A percentile compares a stretch with the other conserved stretches of the same genome.
These are phyloP conservation scores for Boleophthalmus pectinirostris DNA, from an alignment of 2,113 vertebrate species.

Conservation along the genomic window DNA sequence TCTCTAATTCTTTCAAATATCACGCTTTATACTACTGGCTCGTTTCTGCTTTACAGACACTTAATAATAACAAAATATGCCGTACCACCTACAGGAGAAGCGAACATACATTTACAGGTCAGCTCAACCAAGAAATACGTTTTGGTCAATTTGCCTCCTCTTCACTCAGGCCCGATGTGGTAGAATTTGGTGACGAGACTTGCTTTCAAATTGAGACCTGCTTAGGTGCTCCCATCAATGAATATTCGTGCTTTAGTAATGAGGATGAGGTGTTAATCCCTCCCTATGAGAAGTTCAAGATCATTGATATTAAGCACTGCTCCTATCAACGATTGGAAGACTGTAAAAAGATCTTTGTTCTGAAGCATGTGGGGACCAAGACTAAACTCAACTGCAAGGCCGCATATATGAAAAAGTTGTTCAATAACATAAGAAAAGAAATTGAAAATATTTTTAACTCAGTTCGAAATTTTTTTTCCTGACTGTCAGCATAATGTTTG, in stretches of 20 bases:
- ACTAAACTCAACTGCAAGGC: slow-evolving; percentile 41
- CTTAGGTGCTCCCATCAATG: slow-evolving; percentile 3
- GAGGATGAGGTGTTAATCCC: slow-evolving; percentile 31
- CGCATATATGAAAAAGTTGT: no score
- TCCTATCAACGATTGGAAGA: neutral
- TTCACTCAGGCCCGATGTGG: rapidly evolving
- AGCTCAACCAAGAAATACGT: neutral
- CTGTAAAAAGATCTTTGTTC: neutral
- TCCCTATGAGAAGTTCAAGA: slow-evolving; percentile 25
- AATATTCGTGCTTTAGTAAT: rapidly evolving
- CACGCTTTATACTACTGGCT: slow-evolving; percentile 40
- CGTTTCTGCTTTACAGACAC: slow-evolving; percentile 24
- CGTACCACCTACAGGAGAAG: slow-evolving; percentile 18
- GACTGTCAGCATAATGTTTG: no score
- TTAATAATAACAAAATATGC: neutral
- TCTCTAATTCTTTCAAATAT: neutral
- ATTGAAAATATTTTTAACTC: no score
- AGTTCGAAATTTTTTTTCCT: no score
- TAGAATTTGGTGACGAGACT: rapidly evolving
- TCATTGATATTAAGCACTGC: rapidly evolving
- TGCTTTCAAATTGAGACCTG: slow-evolving; percentile 42
- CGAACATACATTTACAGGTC: rapidly evolving
- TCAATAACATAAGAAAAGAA: no score
- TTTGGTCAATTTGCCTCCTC: slow-evolving; percentile 33
- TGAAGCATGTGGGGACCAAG: neutral